Conservation (phyloP, 2,113 vertebrate species). For the Acanthochromis polyacanthus region DNA sequence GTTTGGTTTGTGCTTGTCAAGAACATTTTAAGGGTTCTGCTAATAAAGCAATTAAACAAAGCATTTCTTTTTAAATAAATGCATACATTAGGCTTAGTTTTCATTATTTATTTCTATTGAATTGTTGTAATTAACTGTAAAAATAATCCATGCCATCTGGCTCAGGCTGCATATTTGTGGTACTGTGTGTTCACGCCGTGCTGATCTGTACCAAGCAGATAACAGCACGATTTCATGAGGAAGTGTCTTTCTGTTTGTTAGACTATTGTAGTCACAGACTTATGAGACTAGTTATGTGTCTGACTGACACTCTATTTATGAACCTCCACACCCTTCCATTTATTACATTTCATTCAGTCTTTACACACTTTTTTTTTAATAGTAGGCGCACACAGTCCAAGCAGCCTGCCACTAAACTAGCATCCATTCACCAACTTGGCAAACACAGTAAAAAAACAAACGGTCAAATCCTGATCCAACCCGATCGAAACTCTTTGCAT, state of each 20-base stretch:
- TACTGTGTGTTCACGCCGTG: not conserved
- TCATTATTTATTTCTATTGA: not conserved
- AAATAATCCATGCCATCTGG: not conserved
- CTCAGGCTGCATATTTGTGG: not conserved
- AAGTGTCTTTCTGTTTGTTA: not conserved
- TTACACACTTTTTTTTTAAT: no score
- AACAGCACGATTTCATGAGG: no score
- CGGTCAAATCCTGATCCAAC: no score
- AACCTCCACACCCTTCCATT: not conserved
- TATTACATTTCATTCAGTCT: no score
- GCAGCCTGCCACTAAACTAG: not conserved
- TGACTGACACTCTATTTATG: not conserved
- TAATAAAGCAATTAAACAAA: not conserved
- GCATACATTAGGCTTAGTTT: no score
- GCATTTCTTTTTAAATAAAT: no score
- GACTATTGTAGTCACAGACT: not conserved
- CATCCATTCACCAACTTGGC: not conserved
- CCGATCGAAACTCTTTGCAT: not conserved
- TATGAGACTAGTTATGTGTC: not conserved
- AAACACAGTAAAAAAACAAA: not conserved
- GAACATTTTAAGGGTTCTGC: not conserved
- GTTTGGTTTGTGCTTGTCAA: not conserved
- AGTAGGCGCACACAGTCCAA: not conserved
- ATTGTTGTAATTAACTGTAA: not conserved
- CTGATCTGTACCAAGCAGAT: not conserved